phyloP scores from a whole-genome alignment of 2,888 invertebrate species.

The Aradus depressus region DNA sequence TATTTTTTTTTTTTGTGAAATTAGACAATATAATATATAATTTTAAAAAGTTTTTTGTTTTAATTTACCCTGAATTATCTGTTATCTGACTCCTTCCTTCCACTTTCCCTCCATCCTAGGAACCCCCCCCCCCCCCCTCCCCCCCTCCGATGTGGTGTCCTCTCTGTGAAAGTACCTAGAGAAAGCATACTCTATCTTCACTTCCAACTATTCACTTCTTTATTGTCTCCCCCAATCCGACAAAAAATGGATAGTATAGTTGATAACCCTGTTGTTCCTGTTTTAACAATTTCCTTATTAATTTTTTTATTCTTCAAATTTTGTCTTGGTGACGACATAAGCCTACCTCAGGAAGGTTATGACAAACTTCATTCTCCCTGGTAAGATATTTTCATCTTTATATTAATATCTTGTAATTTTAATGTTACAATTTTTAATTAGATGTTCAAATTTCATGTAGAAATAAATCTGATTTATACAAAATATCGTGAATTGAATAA shows the following conservation, averaged over 20 bases:
- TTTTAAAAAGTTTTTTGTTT: too few relatives aligned
- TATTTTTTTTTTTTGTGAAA: too few relatives aligned
- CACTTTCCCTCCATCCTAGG: too few relatives aligned
- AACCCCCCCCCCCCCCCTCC: too few relatives aligned
- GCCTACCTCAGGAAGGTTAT: slow-evolving; percentile 4
- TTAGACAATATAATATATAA: too few relatives aligned
- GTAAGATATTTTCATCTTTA: background rate
- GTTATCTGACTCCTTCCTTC: too few relatives aligned
- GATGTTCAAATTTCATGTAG: background rate
- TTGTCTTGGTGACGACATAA: slow-evolving; percentile 28
- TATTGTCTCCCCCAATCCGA: background rate
- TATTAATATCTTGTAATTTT: background rate
- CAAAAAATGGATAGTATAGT: slow-evolving; percentile 21
- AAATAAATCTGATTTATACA: background rate
- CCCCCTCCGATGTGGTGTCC: too few relatives aligned
- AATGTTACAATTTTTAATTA: background rate
- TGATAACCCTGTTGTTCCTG: slow-evolving; percentile 29
- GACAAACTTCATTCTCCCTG: background rate
- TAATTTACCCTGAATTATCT: too few relatives aligned
- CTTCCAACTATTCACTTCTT: too few relatives aligned
- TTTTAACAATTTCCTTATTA: slow-evolving; percentile 30
- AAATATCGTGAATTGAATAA: background rate
- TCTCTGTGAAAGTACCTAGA: too few relatives aligned
- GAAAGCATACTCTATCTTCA: too few relatives aligned
- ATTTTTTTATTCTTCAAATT: slow-evolving; percentile 33